These are phyloP conservation scores for Plodia interpunctella DNA, from an alignment of 1,140 invertebrate genomes.

Conservation along the genomic window DNA sequence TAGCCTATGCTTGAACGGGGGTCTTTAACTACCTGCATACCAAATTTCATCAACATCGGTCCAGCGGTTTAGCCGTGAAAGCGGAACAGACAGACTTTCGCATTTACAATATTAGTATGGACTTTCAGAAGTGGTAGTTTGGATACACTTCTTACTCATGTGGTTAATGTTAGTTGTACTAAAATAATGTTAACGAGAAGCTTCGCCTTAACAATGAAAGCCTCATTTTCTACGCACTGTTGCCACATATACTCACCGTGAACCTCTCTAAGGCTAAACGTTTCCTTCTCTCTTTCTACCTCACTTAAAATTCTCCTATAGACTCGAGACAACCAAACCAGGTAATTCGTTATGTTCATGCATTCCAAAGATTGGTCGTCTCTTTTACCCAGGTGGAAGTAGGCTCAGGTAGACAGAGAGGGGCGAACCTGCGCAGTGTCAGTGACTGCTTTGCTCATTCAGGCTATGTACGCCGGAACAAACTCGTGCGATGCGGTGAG, in stretches of 20 bases:
- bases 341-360: conserved; percentile 43
- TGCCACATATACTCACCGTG: conserved; percentile 44
- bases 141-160: too few species aligned
- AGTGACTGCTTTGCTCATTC: conserved; percentile 67
- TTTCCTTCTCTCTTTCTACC: conserved; percentile 37
- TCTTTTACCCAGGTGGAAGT: conserved; percentile 30
- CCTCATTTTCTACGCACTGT: conserved; percentile 52
- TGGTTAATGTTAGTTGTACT: too few species aligned
- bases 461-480: conserved; percentile 26
- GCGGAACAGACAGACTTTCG: too few species aligned
- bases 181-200: too few species aligned
- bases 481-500: conserved; percentile 16
- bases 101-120: too few species aligned
- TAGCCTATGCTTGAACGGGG: too few species aligned
- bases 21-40: too few species aligned
- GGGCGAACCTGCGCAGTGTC: conserved; percentile 56
- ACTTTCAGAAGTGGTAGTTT: too few species aligned
- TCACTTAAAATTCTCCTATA: conserved; percentile 25
- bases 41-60: too few species aligned
- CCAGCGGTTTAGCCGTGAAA: too few species aligned
- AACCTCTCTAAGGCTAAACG: conserved; percentile 44
- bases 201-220: conserved; percentile 58
- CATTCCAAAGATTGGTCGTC: conserved; percentile 53
- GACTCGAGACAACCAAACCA: conserved; percentile 35
- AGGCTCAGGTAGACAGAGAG: conserved; percentile 35